Conservation (phyloP, 1,140 invertebrate genomes). For the Drosophila cardini region DNA sequence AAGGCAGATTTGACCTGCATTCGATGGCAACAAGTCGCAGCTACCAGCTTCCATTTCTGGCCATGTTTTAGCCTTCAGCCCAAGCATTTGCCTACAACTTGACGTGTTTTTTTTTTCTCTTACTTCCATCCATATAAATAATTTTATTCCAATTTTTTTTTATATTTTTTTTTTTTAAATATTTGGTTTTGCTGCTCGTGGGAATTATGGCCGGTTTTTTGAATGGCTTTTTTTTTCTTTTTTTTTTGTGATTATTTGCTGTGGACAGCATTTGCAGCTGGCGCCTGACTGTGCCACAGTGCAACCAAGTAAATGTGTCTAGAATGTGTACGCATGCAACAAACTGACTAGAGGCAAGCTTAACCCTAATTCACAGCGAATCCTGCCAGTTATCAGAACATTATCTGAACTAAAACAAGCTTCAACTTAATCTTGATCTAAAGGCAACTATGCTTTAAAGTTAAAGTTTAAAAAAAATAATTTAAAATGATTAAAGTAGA, state of each 20-base stretch:
- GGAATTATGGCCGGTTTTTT: constrained; percentile 59
- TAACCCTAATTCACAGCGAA: constrained; percentile 24
- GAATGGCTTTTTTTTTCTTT: not conserved
- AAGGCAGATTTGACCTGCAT: constrained; percentile 28
- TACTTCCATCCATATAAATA: constrained; percentile 32
- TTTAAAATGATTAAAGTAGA: no score
- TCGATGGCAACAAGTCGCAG: constrained; percentile 9
- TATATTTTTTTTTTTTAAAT: constrained; percentile 28
- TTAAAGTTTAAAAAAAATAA: no score
- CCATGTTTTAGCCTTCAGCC: constrained; percentile 28
- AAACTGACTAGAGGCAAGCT: not conserved
- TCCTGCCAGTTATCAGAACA: constrained; percentile 2
- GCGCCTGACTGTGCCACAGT: constrained; percentile 40
- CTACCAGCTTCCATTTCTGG: constrained; percentile 28
- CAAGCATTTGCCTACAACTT: constrained; percentile 43
- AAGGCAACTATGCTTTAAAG: not conserved
- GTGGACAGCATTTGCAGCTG: constrained; percentile 46
- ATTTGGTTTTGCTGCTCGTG: constrained; percentile 41
- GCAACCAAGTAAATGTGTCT: constrained; percentile 17
- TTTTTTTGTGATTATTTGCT: constrained; percentile 14
- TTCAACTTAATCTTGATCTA: not conserved
- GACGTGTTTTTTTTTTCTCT: constrained; percentile 14
- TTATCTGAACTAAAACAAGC: not conserved
- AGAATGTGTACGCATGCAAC: not conserved
- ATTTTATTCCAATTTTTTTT: constrained; percentile 21